Base-by-base conservation (phyloP, 2,888 invertebrate genomes). In the Volucella bombylans region DNA sequence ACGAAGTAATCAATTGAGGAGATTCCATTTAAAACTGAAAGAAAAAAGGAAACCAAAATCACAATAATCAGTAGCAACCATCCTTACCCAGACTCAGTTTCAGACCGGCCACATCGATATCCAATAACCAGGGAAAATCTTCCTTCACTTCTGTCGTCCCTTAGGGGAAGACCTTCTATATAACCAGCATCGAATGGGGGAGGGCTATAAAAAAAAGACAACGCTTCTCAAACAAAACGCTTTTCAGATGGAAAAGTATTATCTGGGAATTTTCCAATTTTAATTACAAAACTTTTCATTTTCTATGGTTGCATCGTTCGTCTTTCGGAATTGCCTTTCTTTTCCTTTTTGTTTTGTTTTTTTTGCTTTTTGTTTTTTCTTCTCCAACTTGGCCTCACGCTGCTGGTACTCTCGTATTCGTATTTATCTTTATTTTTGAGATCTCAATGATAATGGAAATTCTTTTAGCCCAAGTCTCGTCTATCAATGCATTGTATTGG, bases 251-350 rank as follows among this genome's bases (percentile, higher is more conserved):
- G 43, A 57, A 86, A 86, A 79, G 82, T 69, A 86, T 87, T 86
- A 87, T 88, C 87, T 87, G 86, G 78, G 87, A 87, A 87, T 88
- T 89, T 88, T 88, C 87, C 89, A 90, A 90, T 90, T 90, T 90
- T 90, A 90, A 90, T 90, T 90, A 89, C 89, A 89, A 90, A 90
- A 90, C 90, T 90, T 90, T 90, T 90, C 88, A 89, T 89, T 89
- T 90, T 87, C 87, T 79, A 79, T 78, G 87, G 88, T 87, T 86
- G 88, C 87, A 87, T 80, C 86, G 86, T 77, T 87, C 71, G 64
- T 62, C 41, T 38, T 52, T 74, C 18, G 62, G 38, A 23, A 49
- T 65, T 15, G 39, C 38, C 68, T 61, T 57, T 38, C 45, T 38
- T 45, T 10, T 47, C 61, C 52, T 57, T 38, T 52, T 9, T 52